Conservation (phyloP, 2,113 vertebrate genomes). For the Trochalopteron elliotii region DNA sequence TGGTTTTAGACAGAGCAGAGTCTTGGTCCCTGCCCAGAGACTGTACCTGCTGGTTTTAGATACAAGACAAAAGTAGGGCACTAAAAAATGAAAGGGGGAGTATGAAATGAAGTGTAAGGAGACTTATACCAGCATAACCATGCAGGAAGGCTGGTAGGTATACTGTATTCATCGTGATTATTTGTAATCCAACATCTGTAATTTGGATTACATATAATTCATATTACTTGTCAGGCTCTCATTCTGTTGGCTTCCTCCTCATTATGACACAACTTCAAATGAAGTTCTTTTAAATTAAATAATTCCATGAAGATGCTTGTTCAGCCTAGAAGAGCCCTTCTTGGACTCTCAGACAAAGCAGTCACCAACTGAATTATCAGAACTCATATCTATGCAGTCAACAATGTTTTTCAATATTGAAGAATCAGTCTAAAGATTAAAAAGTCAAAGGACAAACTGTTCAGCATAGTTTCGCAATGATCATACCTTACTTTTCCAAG, state of each 20-base stretch:
- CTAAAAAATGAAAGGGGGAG: not conserved
- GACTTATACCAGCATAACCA: not conserved
- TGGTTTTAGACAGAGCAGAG: not conserved
- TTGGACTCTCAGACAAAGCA: not conserved
- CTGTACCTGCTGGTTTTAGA: not conserved
- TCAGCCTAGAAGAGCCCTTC: not conserved
- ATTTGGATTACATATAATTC: not conserved
- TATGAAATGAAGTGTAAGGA: not conserved
- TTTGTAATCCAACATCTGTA: not conserved
- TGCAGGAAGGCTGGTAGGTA: not conserved
- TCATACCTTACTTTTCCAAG: not conserved
- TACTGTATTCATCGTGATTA: not conserved
- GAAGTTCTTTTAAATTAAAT: not conserved
- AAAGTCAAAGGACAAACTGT: slow-evolving; percentile 17
- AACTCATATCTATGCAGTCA: not conserved
- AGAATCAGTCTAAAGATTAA: not conserved
- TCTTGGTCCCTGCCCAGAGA: not conserved
- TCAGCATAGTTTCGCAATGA: not conserved
- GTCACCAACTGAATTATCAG: not conserved
- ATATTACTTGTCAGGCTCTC: not conserved
- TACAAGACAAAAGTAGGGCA: not conserved
- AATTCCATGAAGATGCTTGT: not conserved
- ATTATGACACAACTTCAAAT: not conserved
- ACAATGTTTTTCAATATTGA: not conserved
- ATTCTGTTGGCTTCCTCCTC: not conserved